Conservation (phyloP, 2,888 invertebrate genomes). For the Lycia hirtaria region DNA sequence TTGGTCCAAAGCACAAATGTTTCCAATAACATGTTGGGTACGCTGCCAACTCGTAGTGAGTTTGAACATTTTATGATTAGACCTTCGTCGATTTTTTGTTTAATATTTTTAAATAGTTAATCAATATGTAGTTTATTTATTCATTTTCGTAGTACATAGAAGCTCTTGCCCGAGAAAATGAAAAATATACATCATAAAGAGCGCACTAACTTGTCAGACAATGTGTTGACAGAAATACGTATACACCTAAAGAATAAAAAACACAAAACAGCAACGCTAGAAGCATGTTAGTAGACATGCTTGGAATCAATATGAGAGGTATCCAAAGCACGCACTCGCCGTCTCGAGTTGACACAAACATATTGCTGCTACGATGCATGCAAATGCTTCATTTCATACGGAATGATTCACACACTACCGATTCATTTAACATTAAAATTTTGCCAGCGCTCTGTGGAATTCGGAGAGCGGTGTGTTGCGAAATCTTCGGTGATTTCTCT, state of each 20-base stretch:
- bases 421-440: constrained; percentile 25
- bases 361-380: constrained; percentile 48
- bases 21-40: too few species aligned
- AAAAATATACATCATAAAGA: too few species aligned
- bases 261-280: neutral
- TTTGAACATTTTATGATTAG: too few species aligned
- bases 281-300: constrained; percentile 41
- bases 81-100: too few species aligned
- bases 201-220: too few species aligned
- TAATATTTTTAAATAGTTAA: too few species aligned
- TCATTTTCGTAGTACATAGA: too few species aligned
- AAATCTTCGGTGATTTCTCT: constrained; percentile 20
- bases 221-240: too few species aligned
- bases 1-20: too few species aligned
- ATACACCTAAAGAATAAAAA: neutral
- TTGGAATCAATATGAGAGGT: constrained; percentile 52
- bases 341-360: constrained; percentile 53
- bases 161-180: too few species aligned
- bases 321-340: constrained; percentile 51
- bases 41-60: too few species aligned
- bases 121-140: too few species aligned
- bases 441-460: constrained; percentile 17
- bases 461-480: constrained; percentile 15
- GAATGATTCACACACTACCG: constrained; percentile 33
- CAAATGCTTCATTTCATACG: constrained; percentile 38